Percentiles rank a stretch among this genome's conserved stretches.
Conservation (phyloP, 35 echinoderm and acorn worm genomes). For the Ptychodera flava region DNA sequence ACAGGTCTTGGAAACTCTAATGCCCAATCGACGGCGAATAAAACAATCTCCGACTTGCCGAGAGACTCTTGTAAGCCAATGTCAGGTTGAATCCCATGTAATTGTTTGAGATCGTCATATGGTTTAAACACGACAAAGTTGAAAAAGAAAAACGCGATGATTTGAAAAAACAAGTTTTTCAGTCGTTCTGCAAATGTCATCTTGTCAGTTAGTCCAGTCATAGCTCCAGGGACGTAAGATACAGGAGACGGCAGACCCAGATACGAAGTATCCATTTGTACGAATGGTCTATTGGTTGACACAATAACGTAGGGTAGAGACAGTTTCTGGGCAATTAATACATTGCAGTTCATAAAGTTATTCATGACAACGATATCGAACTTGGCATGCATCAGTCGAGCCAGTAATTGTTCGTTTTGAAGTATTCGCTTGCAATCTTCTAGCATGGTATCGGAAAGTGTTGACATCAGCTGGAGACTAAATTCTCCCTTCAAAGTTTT, state of each 20-base stretch:
- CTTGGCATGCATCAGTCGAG: too few relatives aligned
- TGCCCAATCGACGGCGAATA: not conserved
- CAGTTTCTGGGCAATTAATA: too few relatives aligned
- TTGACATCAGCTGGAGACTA: not conserved
- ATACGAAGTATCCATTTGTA: too few relatives aligned
- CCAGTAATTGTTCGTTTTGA: too few relatives aligned
- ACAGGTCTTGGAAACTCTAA: not conserved
- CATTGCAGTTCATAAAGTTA: too few relatives aligned
- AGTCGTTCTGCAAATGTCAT: not conserved
- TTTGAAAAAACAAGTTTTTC: not conserved
- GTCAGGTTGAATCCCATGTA: not conserved
- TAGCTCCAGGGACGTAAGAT: not conserved
- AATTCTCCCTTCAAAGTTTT: not conserved
- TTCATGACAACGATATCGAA: too few relatives aligned
- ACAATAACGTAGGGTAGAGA: too few relatives aligned
- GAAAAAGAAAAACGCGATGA: not conserved
- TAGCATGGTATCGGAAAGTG: not conserved
- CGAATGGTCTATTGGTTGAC: too few relatives aligned
- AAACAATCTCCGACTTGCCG: not conserved
- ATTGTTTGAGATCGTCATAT: not conserved
- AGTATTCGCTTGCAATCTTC: not conserved
- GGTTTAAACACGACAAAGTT: not conserved
- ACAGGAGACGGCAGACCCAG: too few relatives aligned
- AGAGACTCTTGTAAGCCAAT: not conserved
- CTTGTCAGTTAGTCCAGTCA: not conserved